Conservation (phyloP, 2,888 invertebrate species). For the Sphaerophoria taeniata region DNA sequence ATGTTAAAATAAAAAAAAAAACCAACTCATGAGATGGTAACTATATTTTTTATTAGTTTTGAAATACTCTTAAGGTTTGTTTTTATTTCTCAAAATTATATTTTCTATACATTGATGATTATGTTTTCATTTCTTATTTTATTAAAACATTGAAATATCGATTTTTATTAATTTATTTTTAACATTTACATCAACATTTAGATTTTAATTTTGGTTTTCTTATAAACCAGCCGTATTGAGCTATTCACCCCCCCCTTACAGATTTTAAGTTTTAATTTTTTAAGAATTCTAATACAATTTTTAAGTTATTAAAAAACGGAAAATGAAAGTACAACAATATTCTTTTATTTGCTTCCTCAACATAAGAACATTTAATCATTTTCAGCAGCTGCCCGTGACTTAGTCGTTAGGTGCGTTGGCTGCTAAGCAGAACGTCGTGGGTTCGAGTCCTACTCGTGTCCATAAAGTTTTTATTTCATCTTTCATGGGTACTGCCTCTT, state of each 20-base stretch:
- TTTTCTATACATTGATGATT: conserved; percentile 68
- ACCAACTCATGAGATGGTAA: conserved; percentile 41
- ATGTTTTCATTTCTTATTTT: conserved; percentile 48
- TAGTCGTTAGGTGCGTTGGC: no score
- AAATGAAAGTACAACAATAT: conserved; percentile 8
- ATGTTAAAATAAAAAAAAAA: background rate
- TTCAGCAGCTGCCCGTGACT: no score
- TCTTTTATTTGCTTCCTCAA: background rate
- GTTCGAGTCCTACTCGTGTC: no score
- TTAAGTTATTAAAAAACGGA: conserved; percentile 24
- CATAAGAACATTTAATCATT: no score
- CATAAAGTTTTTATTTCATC: no score
- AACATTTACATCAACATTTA: conserved; percentile 34
- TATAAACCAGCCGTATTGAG: conserved; percentile 76
- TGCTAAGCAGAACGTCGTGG: no score
- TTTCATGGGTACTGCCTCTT: no score
- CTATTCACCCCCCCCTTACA: conserved; percentile 72
- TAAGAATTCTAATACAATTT: conserved; percentile 54
- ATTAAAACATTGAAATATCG: conserved; percentile 48
- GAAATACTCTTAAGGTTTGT: conserved; percentile 21
- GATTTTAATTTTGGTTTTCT: conserved; percentile 39
- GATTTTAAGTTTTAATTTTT: conserved; percentile 19
- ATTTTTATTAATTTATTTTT: conserved; percentile 10
- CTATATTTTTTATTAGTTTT: conserved; percentile 32
- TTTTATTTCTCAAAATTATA: conserved; percentile 11